Percentiles rank a stretch among this genome's conserved stretches.
Conservation (phyloP, 2,797 vertebrate species). For the Chaetodon trifasciatus region DNA sequence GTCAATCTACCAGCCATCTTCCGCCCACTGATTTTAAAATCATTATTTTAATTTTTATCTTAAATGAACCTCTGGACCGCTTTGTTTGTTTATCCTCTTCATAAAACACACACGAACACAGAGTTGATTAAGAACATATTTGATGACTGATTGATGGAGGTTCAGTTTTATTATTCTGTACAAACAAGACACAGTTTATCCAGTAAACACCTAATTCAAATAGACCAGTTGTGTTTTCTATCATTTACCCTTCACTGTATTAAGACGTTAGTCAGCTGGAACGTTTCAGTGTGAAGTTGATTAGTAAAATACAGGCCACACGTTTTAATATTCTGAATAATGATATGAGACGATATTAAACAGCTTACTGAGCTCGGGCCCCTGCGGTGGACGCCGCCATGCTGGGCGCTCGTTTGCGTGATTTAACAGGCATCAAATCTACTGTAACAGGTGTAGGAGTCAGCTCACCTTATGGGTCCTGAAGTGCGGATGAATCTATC, state of each 20-base stretch:
- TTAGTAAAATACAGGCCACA: background rate
- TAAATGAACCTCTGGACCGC: too few relatives aligned
- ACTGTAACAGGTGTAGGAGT: background rate
- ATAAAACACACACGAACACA: too few relatives aligned
- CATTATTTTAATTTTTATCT: too few relatives aligned
- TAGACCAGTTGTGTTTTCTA: background rate
- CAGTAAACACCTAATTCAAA: too few relatives aligned
- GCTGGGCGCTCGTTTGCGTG: background rate
- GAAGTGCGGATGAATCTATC: background rate
- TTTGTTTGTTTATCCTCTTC: too few relatives aligned
- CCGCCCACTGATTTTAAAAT: background rate
- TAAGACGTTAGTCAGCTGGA: too few relatives aligned
- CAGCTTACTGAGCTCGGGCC: background rate
- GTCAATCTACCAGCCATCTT: too few relatives aligned
- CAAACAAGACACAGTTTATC: background rate
- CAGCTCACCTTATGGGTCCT: background rate
- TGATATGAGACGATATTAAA: background rate
- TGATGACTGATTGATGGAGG: background rate
- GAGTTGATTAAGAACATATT: background rate
- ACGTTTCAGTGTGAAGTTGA: background rate
- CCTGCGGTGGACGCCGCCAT: background rate
- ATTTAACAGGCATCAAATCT: background rate
- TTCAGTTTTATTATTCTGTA: background rate
- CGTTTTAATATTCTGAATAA: background rate
- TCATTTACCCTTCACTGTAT: background rate